phyloP scores from a whole-genome alignment of 2,113 vertebrate genomes.

The Nycticebus coucang region DNA sequence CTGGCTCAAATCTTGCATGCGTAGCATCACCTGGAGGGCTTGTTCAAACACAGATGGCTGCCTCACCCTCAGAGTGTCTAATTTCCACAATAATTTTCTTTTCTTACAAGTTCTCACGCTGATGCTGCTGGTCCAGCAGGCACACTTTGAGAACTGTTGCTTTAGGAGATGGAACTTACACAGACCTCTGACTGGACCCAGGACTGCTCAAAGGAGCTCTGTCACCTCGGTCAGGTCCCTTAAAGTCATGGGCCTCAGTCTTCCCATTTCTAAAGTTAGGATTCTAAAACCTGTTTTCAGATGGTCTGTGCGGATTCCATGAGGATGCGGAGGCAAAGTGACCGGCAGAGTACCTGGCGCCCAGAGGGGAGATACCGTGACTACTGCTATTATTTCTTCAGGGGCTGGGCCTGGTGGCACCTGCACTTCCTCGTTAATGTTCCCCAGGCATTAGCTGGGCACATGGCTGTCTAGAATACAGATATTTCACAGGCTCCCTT shows the following conservation, averaged over 20 bases:
- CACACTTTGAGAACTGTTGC: background rate
- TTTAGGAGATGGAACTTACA: background rate
- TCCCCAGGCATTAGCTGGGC: background rate
- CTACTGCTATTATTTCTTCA: background rate
- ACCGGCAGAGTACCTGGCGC: accelerated
- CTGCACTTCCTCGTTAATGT: background rate
- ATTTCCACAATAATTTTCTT: background rate
- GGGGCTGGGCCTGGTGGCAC: background rate
- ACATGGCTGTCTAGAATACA: background rate
- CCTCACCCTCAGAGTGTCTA: background rate
- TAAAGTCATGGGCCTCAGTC: background rate
- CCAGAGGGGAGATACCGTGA: no score
- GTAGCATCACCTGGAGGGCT: background rate
- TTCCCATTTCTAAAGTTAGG: background rate
- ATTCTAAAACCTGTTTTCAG: background rate
- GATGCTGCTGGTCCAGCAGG: background rate
- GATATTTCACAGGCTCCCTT: background rate
- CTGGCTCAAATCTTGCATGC: background rate
- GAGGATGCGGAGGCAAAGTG: background rate
- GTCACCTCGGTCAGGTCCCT: background rate
- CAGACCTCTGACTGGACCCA: background rate
- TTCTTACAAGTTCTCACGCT: background rate
- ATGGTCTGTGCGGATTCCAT: background rate
- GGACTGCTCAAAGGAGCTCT: background rate
- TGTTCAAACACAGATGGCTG: background rate